Conservation (phyloP, 2,113 vertebrate species). For the Orthochromis indermauri region DNA sequence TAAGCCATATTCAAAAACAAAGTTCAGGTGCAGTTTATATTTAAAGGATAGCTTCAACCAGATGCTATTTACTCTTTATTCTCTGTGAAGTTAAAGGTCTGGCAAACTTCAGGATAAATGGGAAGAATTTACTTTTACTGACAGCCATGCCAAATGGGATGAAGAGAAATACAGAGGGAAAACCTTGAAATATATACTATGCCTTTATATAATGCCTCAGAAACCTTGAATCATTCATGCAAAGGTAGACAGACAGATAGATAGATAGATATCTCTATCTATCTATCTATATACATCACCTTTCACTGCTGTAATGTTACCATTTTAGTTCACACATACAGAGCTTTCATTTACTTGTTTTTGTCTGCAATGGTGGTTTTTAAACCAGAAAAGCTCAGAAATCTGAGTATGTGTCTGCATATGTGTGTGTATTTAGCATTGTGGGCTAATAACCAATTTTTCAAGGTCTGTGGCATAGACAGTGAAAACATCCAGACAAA, state of each 20-base stretch:
- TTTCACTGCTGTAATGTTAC: background rate
- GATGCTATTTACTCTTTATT: background rate
- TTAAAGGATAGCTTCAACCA: background rate
- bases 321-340: background rate
- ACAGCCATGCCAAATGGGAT: background rate
- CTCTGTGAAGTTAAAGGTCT: background rate
- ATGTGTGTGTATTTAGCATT: accelerated
- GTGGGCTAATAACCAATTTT: background rate
- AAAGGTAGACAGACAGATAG: background rate
- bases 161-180: background rate
- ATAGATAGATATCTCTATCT: too few relatives aligned
- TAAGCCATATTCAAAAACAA: background rate
- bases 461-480: background rate
- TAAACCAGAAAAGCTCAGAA: background rate
- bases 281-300: background rate
- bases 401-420: background rate
- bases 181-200: background rate
- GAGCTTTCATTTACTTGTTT: background rate
- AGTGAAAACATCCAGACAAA: background rate
- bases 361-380: background rate
- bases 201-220: background rate
- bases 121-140: background rate
- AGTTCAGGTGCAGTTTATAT: background rate
- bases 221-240: background rate
- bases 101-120: background rate